Conservation (phyloP, 2,888 invertebrate species). For the Sinhomidia bicolor region DNA sequence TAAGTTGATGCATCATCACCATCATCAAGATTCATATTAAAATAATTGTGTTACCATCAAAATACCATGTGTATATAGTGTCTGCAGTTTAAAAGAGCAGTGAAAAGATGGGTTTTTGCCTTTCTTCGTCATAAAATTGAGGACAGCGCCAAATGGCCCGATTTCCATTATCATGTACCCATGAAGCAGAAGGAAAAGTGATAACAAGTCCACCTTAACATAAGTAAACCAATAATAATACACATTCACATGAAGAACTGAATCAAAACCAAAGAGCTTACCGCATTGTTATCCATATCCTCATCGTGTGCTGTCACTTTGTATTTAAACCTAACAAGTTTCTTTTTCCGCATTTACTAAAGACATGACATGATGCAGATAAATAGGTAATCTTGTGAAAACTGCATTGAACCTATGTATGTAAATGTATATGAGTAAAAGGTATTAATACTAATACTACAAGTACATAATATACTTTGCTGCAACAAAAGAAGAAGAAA, state of each 20-base stretch:
- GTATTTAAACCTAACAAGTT: neutral
- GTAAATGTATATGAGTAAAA: too few relatives aligned
- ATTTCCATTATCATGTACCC: slow-evolving; percentile 5
- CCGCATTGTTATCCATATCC: slow-evolving; percentile 47
- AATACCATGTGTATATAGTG: neutral
- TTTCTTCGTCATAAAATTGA: slow-evolving; percentile 50
- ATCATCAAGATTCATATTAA: neutral
- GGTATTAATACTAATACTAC: too few relatives aligned
- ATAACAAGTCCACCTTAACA: neutral
- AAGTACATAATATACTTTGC: too few relatives aligned
- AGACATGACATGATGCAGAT: too few relatives aligned
- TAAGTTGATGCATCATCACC: neutral
- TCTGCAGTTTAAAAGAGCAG: neutral
- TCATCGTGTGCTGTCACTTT: neutral
- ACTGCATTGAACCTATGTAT: too few relatives aligned
- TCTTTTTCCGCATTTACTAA: too few relatives aligned
- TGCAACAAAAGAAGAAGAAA: too few relatives aligned
- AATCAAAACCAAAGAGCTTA: neutral
- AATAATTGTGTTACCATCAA: slow-evolving; percentile 32
- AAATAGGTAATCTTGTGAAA: slow-evolving; percentile 56
- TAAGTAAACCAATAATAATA: neutral
- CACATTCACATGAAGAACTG: neutral
- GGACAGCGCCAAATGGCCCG: slow-evolving; percentile 64
- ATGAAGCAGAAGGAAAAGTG: neutral
- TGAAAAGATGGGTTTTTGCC: neutral